phyloP scores from a whole-genome alignment of 2,113 vertebrate genomes.

The Rhynchomys soricoides region DNA sequence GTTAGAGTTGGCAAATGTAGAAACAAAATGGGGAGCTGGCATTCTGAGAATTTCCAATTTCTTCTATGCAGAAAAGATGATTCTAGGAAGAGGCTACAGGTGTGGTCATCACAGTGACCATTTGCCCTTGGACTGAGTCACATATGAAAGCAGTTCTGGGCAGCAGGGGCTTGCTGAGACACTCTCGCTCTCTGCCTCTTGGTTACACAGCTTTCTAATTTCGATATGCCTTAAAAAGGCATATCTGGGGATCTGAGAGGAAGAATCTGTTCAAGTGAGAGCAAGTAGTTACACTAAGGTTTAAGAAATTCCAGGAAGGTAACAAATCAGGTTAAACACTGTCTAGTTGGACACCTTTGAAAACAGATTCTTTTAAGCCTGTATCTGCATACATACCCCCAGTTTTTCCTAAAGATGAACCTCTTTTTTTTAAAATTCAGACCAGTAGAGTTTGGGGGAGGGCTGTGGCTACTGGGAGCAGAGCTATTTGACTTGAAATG shows the following conservation, averaged over 20 bases:
- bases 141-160: conserved; percentile 53
- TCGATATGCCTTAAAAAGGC: not conserved
- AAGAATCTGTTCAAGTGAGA: conserved; percentile 5
- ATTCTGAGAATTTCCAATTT: not conserved
- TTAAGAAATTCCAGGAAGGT: not conserved
- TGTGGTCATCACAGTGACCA: not conserved
- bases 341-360: conserved; percentile 9
- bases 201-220: conserved; percentile 4
- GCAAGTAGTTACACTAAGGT: conserved; percentile 10
- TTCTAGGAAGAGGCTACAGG: conserved; percentile 35
- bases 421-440: conserved; percentile 29
- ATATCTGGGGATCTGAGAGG: not conserved
- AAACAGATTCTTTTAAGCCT: conserved; percentile 49
- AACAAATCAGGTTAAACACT: conserved; percentile 10
- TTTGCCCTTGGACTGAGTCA: not conserved
- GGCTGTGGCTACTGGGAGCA: conserved; percentile 32
- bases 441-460: conserved; percentile 44
- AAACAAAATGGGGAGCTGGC: not conserved
- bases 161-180: conserved; percentile 35
- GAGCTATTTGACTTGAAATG: conserved; percentile 78
- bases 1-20: not conserved
- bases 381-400: not conserved
- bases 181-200: not conserved
- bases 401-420: conserved; percentile 25
- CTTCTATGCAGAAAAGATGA: conserved; percentile 57